Conservation (phyloP, 2,797 vertebrate genomes). For the Mus caroli region DNA sequence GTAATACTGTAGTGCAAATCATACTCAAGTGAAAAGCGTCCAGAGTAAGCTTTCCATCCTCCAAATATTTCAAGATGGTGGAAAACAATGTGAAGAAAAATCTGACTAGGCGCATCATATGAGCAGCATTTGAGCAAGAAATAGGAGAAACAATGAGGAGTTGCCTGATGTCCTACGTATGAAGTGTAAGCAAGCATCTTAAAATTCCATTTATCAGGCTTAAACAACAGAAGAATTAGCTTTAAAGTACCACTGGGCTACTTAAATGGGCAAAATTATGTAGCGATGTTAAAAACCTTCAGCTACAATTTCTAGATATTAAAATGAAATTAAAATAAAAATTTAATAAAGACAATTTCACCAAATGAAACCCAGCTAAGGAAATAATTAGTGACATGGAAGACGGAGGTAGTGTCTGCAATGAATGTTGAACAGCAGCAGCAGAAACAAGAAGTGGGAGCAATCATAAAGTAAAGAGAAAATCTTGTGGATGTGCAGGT, state of each 20-base stretch:
- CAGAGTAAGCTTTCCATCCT: not conserved
- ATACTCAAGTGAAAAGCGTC: not conserved
- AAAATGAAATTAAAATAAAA: slow-evolving; percentile 25
- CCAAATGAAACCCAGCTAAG: not conserved
- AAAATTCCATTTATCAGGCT: slow-evolving; percentile 1
- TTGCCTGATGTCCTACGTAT: not conserved
- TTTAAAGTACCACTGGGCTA: not conserved
- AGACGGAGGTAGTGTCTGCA: not conserved
- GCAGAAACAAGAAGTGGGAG: not conserved
- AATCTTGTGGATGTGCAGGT: not conserved
- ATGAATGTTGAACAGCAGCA: not conserved
- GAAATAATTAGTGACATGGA: slow-evolving; percentile 30
- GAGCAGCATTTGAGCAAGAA: not conserved
- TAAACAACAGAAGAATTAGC: not conserved
- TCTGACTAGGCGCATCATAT: not conserved
- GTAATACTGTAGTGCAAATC: not conserved
- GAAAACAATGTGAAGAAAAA: not conserved
- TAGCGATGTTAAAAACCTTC: not conserved
- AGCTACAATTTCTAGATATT: not conserved
- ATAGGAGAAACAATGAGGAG: not conserved
- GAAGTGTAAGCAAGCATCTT: not conserved
- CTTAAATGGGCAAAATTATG: not conserved
- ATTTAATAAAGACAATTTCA: not conserved
- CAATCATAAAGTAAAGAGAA: not conserved
- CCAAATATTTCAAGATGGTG: not conserved